Conservation (phyloP, 2,113 vertebrate genomes). For the Gallinago paraguaiae region DNA sequence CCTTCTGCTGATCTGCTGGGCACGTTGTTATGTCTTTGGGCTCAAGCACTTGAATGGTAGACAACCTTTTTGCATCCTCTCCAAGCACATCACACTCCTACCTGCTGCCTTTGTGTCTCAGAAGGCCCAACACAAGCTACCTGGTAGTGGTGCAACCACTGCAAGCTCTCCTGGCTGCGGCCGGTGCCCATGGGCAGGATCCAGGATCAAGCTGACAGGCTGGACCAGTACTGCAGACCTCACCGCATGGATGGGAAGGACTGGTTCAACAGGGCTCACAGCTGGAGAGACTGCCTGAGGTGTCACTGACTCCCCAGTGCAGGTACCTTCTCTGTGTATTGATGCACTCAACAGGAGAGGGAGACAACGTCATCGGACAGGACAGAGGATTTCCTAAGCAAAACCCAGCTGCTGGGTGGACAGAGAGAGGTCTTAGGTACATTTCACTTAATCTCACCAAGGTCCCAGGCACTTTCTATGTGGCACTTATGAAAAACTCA, state of each 20-base stretch:
- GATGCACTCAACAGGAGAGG: not conserved
- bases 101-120: not conserved
- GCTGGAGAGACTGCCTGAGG: not conserved
- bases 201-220: accelerated
- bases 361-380: not conserved
- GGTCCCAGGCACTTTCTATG: not conserved
- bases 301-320: accelerated
- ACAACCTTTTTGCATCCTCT: not conserved
- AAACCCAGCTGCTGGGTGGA: not conserved
- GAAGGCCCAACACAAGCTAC: not conserved
- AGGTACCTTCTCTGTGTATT: not conserved
- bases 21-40: not conserved
- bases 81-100: not conserved
- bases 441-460: not conserved
- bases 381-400: not conserved
- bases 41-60: too few species aligned
- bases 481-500: not conserved
- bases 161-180: accelerated
- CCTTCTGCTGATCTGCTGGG: not conserved
- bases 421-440: not conserved
- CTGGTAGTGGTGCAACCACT: not conserved
- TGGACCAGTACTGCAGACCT: not conserved
- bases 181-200: not conserved
- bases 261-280: not conserved
- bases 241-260: not conserved